Conservation (phyloP, 2,113 vertebrate species). For the Tyto alba region DNA sequence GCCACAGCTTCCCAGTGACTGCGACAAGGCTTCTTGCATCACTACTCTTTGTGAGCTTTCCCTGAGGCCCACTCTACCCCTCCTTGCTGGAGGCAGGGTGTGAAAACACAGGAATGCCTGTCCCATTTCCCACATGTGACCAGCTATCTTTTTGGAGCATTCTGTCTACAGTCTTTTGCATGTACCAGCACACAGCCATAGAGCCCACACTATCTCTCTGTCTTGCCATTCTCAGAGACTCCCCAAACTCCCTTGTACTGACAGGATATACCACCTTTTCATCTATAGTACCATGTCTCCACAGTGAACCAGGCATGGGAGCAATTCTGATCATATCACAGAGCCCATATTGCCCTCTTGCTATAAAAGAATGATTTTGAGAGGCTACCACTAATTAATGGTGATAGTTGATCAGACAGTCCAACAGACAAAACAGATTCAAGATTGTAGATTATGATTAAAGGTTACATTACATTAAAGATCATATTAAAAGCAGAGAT, state of each 20-base stretch:
- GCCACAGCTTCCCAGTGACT: not conserved
- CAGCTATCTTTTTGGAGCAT: not conserved
- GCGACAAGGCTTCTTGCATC: not conserved
- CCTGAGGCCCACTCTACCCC: not conserved
- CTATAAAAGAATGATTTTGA: not conserved
- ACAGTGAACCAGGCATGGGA: not conserved
- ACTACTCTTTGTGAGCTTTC: not conserved
- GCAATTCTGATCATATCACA: not conserved
- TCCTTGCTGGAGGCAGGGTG: not conserved
- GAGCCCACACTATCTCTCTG: not conserved
- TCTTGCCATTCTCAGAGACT: too few species aligned
- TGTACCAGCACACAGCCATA: not conserved
- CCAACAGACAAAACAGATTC: not conserved
- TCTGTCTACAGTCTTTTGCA: not conserved
- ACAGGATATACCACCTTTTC: not conserved
- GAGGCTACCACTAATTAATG: not conserved
- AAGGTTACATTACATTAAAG: not conserved
- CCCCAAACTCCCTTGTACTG: not conserved
- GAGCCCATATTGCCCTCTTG: not conserved
- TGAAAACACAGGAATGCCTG: not conserved
- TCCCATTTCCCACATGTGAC: not conserved
- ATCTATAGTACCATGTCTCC: not conserved
- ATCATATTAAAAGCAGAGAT: not conserved
- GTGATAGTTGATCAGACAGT: not conserved
- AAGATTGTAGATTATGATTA: not conserved